Evolutionary conservation across 2,113 vertebrate species (phyloP).

Genomic region (Odontesthes bonariensis): DNA sequence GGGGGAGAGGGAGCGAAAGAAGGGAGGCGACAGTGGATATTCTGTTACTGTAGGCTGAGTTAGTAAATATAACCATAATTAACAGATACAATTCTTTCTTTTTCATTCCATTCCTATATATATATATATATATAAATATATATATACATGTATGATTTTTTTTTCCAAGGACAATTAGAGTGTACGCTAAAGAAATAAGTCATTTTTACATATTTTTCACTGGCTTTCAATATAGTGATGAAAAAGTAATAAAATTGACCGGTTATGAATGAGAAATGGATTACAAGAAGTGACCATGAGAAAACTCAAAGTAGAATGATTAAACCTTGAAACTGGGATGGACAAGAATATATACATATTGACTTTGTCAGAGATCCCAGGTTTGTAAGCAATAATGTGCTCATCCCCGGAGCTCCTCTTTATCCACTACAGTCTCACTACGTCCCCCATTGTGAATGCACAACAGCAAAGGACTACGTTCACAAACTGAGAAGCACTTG

Average conservation of each 20-base stretch:
- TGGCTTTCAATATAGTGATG: not conserved
- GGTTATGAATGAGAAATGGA: not conserved
- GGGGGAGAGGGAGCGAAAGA: not conserved
- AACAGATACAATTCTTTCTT: not conserved
- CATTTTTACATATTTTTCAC: constrained; percentile 22
- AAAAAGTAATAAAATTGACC: not conserved
- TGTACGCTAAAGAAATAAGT: not conserved
- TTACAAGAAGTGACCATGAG: constrained; percentile 12
- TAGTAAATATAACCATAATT: not conserved
- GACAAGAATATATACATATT: constrained; percentile 30
- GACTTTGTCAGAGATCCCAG: constrained; percentile 33
- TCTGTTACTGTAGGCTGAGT: constrained; percentile 6
- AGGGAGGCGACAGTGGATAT: not conserved
- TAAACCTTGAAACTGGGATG: constrained; percentile 44
- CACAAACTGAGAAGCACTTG: constrained; percentile 36
- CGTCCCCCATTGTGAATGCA: constrained; percentile 38
- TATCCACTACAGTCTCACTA: constrained; percentile 36
- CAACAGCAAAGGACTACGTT: constrained; percentile 25
- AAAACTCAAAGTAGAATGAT: constrained; percentile 21
- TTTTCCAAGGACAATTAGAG: not conserved
- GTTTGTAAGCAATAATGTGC: constrained; percentile 48
- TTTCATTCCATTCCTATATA: not conserved
- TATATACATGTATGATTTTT: not conserved
- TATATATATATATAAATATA: too few relatives aligned
- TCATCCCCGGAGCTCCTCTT: constrained; percentile 59